Evolutionary conservation across 2,113 vertebrate species (phyloP).

Genomic region (Porphyrio hochstetteri): DNA sequence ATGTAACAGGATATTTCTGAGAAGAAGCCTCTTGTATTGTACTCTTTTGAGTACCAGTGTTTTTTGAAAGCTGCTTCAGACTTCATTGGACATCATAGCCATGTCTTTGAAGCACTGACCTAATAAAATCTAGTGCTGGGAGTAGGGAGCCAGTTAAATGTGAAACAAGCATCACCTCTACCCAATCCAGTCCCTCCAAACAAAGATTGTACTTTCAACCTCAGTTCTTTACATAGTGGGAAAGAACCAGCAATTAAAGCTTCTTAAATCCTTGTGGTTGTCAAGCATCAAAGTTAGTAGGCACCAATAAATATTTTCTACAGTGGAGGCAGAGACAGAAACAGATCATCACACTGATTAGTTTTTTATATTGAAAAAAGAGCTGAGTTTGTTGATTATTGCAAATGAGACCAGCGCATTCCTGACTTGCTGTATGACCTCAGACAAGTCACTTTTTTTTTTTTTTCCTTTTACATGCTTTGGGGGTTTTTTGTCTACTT

Average conservation of each 20-base stretch:
- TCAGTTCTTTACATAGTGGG: neutral
- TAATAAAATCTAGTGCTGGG: neutral
- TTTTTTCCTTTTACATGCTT: neutral
- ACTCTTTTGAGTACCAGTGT: neutral
- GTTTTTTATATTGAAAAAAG: neutral
- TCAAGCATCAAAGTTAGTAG: neutral
- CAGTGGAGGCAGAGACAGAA: neutral
- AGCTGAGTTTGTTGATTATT: neutral
- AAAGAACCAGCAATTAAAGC: neutral
- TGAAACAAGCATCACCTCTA: neutral
- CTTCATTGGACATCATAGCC: neutral
- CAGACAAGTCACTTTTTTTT: neutral
- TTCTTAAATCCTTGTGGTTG: neutral
- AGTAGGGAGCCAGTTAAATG: neutral
- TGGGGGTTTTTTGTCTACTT: neutral
- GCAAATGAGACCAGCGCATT: neutral
- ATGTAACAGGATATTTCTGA: conserved; percentile 44
- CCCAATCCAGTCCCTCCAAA: neutral
- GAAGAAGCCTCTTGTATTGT: conserved; percentile 8
- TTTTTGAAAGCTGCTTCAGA: neutral
- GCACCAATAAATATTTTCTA: neutral
- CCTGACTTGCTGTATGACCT: neutral
- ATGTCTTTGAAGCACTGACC: neutral
- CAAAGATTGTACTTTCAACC: neutral
- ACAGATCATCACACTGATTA: neutral